These are phyloP conservation scores for Artemia franciscana DNA, from an alignment of 1,140 invertebrate species.

Conservation along the genomic window DNA sequence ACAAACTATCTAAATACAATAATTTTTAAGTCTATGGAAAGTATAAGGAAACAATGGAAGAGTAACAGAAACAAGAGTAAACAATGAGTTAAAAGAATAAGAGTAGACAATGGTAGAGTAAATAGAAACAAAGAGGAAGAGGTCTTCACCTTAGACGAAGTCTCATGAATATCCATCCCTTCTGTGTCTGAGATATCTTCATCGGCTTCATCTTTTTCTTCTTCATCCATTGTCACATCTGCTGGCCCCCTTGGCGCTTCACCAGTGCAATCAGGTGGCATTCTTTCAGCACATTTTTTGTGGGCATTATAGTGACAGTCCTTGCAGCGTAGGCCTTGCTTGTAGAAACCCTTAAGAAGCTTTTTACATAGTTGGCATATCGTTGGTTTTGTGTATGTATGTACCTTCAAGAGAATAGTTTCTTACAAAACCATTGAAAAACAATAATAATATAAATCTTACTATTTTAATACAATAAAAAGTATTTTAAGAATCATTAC, in stretches of 20 bases:
- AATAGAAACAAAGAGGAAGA: neutral
- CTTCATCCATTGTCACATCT: slow-evolving; percentile 13
- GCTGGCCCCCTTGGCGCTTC: slow-evolving; percentile 31
- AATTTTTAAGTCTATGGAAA: neutral
- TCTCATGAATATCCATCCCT: neutral
- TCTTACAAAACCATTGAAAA: too few relatives aligned
- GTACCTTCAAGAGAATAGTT: slow-evolving; percentile 36
- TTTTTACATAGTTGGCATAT: slow-evolving; percentile 90
- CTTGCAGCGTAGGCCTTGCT: slow-evolving; percentile 90
- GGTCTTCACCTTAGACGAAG: neutral
- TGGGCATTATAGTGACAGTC: slow-evolving; percentile 97
- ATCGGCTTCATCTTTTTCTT: neutral
- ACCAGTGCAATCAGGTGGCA: slow-evolving; percentile 86
- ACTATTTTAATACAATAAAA: too few relatives aligned
- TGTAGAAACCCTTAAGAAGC: slow-evolving; percentile 77
- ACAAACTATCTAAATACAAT: neutral
- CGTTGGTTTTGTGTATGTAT: slow-evolving; percentile 78
- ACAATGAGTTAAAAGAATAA: neutral
- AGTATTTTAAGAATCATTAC: too few relatives aligned
- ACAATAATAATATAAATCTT: too few relatives aligned
- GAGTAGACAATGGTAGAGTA: neutral
- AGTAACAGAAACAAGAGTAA: neutral
- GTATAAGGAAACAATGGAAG: neutral
- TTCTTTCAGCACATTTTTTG: slow-evolving; percentile 81
- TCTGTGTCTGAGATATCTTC: neutral